phyloP scores from a whole-genome alignment of 1,140 invertebrate genomes.

The Melanaphis sacchari region DNA sequence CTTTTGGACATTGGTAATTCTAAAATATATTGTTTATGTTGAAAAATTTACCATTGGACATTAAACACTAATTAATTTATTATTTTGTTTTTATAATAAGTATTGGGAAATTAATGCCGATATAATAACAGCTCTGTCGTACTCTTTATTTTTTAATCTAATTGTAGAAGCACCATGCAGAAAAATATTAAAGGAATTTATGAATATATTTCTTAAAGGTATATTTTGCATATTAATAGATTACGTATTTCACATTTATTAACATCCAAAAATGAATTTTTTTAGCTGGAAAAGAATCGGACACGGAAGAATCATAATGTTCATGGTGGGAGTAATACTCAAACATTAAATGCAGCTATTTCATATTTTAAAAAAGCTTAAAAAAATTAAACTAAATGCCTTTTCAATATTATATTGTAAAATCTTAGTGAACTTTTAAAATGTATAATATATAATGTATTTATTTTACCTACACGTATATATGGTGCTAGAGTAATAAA shows the following conservation, averaged over 20 bases:
- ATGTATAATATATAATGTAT: not conserved
- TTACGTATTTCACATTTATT: not conserved
- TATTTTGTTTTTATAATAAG: not conserved
- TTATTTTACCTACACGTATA: not conserved
- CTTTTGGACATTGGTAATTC: not conserved
- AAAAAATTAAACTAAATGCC: not conserved
- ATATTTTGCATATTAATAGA: not conserved
- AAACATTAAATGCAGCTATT: not conserved
- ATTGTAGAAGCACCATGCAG: not conserved
- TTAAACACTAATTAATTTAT: not conserved
- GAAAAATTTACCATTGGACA: not conserved
- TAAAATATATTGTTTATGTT: not conserved
- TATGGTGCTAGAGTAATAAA: not conserved
- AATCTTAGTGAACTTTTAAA: too few species aligned
- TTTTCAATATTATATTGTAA: not conserved
- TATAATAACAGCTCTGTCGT: not conserved
- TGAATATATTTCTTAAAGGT: not conserved
- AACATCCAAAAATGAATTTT: not conserved
- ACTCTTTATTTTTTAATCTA: not conserved
- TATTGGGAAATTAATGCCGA: slow-evolving; percentile 28
- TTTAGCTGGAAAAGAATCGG: not conserved
- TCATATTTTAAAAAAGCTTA: not conserved
- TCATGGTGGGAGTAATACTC: not conserved
- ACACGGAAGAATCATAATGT: not conserved
- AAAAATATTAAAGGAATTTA: not conserved